Evolutionary conservation across 2,113 vertebrate genomes (phyloP).

Genomic region (Axis porcinus): DNA sequence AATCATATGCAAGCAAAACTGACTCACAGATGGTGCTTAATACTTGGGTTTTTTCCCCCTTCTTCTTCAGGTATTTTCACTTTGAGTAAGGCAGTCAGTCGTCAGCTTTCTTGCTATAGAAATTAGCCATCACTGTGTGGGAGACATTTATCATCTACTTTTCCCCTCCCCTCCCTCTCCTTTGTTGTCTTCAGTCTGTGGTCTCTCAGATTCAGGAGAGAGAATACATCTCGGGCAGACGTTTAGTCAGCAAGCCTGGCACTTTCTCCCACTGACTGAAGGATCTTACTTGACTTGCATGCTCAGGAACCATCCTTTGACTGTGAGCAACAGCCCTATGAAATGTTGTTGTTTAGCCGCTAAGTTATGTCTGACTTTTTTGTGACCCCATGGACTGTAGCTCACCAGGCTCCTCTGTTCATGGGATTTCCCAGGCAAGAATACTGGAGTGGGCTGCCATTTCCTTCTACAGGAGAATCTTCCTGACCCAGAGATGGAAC

Average conservation of each 20-base stretch:
- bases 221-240: not conserved
- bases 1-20: not conserved
- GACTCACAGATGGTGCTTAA: not conserved
- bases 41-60: not conserved
- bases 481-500: not conserved
- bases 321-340: not conserved
- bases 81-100: not conserved
- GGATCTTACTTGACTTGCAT: not conserved
- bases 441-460: not conserved
- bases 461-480: not conserved
- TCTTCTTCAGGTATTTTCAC: not conserved
- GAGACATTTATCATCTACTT: not conserved
- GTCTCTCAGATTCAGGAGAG: not conserved
- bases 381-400: not conserved
- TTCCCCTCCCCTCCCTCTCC: no score
- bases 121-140: not conserved
- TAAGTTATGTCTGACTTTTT: not conserved
- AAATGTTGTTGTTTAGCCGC: not conserved
- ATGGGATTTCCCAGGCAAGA: not conserved
- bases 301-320: not conserved
- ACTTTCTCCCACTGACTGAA: not conserved
- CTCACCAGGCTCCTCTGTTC: not conserved
- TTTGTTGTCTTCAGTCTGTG: not conserved
- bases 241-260: not conserved
- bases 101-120: not conserved